A percentile compares a stretch with the other conserved stretches of the same genome.
phyloP scores from a whole-genome alignment of 2,797 vertebrate species.

The Diglossa cyanea region DNA sequence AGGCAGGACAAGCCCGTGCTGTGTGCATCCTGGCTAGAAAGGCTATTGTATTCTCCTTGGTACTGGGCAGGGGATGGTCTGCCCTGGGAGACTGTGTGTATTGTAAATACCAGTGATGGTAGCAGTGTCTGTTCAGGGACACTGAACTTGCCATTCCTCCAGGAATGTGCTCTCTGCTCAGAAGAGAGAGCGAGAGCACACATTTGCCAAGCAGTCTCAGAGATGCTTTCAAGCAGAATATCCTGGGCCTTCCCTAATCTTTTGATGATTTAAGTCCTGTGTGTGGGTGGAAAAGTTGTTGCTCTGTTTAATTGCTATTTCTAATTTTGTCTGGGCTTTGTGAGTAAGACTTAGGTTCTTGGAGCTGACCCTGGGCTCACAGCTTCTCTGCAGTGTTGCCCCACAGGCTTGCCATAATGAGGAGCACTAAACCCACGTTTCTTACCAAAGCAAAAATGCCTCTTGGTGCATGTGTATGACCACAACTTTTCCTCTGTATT shows the following conservation, averaged over 20 bases:
- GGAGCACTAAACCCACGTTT: background rate
- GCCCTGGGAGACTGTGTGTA: background rate
- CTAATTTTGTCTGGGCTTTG: background rate
- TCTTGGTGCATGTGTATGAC: background rate
- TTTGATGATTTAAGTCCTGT: background rate
- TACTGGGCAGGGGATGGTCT: background rate
- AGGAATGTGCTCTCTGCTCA: background rate
- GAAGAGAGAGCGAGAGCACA: background rate
- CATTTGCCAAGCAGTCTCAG: rapidly evolving
- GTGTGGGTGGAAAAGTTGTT: background rate
- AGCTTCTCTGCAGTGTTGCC: background rate
- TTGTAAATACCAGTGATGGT: background rate
- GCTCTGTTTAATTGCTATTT: background rate
- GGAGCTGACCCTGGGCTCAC: background rate
- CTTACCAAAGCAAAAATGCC: background rate
- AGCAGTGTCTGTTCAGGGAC: background rate
- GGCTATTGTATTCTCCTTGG: background rate
- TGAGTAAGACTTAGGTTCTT: background rate
- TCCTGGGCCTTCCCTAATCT: background rate
- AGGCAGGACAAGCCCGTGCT: background rate
- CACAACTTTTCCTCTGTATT: rapidly evolving
- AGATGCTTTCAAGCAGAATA: background rate
- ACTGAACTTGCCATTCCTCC: background rate
- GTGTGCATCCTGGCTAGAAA: background rate
- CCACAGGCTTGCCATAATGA: background rate